Percentiles rank a stretch among this genome's conserved stretches.
phyloP scores from a whole-genome alignment of 2,888 invertebrate species.

The Mechanitis messenoides region DNA sequence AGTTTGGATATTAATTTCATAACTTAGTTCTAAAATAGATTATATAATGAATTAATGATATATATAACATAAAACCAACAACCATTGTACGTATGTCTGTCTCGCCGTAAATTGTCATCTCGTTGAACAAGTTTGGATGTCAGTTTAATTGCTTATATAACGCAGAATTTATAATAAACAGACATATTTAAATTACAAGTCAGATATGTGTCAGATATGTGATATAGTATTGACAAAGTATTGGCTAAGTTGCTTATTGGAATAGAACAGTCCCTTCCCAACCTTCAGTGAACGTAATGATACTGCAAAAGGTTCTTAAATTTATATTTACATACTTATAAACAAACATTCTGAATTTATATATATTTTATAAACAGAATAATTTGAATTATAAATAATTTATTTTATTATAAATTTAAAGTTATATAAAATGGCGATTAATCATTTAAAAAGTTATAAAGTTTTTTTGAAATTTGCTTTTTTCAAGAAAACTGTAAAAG shows the following conservation, averaged over 20 bases:
- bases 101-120: no score
- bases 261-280: conserved; percentile 32
- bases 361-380: no score
- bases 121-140: neutral
- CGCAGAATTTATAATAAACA: no score
- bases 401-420: no score
- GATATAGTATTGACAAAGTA: conserved; percentile 16
- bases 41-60: neutral
- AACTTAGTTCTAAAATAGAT: neutral
- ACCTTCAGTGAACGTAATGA: conserved; percentile 29
- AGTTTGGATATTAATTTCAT: neutral
- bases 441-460: no score
- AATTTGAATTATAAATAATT: no score
- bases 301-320: conserved; percentile 20
- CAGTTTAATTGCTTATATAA: conserved; percentile 14
- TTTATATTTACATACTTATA: conserved; percentile 3
- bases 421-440: no score
- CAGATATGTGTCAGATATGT: conserved; percentile 9
- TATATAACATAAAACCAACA: neutral
- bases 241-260: conserved; percentile 28
- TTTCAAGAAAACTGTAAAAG: no score
- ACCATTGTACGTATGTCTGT: neutral
- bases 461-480: no score
- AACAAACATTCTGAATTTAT: neutral
- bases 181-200: no score